Percentiles rank a stretch among this genome's conserved stretches.
These are phyloP conservation scores for Bubo blakistoni DNA, from an alignment of 2,113 vertebrate species.

Conservation along the genomic window DNA sequence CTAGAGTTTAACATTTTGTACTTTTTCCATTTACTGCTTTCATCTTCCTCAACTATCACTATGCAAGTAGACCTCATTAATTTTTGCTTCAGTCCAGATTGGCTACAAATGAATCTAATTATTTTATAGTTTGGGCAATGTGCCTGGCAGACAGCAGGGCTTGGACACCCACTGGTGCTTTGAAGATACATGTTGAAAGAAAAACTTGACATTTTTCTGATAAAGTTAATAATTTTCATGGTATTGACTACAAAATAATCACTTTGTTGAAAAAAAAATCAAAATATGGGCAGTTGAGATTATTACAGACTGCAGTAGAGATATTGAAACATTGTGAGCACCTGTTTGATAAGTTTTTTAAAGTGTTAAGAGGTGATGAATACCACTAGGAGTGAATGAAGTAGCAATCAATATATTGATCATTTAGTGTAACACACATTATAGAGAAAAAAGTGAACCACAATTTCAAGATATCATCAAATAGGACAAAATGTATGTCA, in stretches of 20 bases:
- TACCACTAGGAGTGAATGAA: not conserved
- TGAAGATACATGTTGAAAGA: conserved; percentile 6
- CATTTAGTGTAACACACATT: not conserved
- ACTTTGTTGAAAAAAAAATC: not conserved
- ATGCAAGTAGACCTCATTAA: not conserved
- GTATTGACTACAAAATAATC: conserved; percentile 2
- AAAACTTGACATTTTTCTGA: conserved; percentile 8
- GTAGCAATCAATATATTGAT: not conserved
- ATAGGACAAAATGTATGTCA: not conserved
- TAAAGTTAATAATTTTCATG: conserved; percentile 35
- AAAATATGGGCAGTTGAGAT: not conserved
- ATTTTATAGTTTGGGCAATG: conserved; percentile 51
- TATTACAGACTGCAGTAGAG: not conserved
- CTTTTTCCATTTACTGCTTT: conserved; percentile 39
- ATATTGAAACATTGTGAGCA: not conserved
- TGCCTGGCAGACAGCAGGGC: conserved; percentile 52
- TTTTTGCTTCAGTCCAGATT: conserved; percentile 38
- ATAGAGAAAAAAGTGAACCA: not conserved
- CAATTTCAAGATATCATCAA: not conserved
- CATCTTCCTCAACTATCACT: not conserved
- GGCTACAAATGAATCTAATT: conserved; percentile 66
- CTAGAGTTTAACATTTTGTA: not conserved
- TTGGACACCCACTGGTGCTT: conserved; percentile 32
- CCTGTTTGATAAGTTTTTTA: not conserved
- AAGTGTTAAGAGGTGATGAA: not conserved